Evolutionary conservation across 2,113 vertebrate species (phyloP), one percentile per base, ranked within the genome.

Genomic region (Chaenogobius annularis): DNA sequence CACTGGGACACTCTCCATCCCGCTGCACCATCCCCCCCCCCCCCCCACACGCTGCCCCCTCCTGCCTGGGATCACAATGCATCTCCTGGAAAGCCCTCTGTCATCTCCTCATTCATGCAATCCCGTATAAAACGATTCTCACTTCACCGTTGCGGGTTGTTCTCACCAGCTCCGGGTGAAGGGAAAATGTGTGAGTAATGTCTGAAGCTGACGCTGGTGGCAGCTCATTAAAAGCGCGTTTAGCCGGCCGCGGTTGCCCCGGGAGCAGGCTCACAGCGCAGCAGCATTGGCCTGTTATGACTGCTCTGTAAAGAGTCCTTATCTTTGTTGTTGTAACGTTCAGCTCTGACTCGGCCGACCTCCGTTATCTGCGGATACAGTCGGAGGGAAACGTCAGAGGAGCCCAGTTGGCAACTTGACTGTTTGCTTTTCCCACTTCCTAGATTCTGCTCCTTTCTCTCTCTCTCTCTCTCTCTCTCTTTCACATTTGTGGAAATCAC

Each of bases 311-410:
- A 75, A 87, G 78, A 74, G 67, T 66, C 62, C 68, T 83, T 87
- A 85, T 91, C 86, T 77, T 13, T 85, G 77, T 90, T 74, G 67
- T 80, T 87, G 9, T 86, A 68, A 61, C 48, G 48, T 81, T 79
- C 73, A 22, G 70, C 77, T 76, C 17, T 20, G 47, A 55, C 75
- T 63, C 82, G 37, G 52, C 84, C 71, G 88, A 85, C 87, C 78
- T 82, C 84, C 70, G 78, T 79, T 88, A 90, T 90, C 85, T 74
- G 76, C 83, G 80, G 89, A 90, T 85, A 78, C 82, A 84, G 84
- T 83, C 76, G 5, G 69, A 69, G 62, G 55, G 73, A 23, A 52
- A 81, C 75, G 75, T 86, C 87, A 85, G 78, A 22, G 5, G 13
- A 52, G 70, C 78, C 65, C 48, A 31, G 75, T 73, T 80, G 86